A percentile compares a stretch with the other conserved stretches of the same genome.
Conservation (phyloP, 2,888 invertebrate species). For the Polydrusus tereticollis region DNA sequence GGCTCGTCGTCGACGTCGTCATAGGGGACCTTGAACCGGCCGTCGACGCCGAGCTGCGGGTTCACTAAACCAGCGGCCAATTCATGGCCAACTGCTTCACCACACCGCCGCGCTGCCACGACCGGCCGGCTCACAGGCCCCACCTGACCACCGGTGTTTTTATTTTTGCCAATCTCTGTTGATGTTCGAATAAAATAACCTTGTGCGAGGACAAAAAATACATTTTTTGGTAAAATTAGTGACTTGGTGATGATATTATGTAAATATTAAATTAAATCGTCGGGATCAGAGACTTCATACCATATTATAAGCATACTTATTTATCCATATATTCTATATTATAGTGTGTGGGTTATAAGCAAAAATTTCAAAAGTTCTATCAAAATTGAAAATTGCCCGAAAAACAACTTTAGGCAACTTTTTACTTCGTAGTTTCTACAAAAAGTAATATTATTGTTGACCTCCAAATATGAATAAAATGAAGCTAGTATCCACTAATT, state of each 20-base stretch:
- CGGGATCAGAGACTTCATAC: too few species aligned
- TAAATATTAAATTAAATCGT: too few species aligned
- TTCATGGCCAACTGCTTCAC: constrained; percentile 58
- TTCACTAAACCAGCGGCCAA: constrained; percentile 58
- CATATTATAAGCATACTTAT: too few species aligned
- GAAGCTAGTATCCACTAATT: too few species aligned
- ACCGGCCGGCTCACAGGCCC: constrained; percentile 23
- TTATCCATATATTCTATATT: too few species aligned
- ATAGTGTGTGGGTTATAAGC: too few species aligned
- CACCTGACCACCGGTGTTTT: constrained; percentile 39
- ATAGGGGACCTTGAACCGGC: constrained; percentile 49
- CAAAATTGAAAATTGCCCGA: too few species aligned
- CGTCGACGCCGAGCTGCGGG: constrained; percentile 53
- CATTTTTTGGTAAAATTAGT: not conserved
- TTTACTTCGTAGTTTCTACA: too few species aligned
- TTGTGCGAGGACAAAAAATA: not conserved
- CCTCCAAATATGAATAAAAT: too few species aligned
- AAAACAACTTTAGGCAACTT: too few species aligned
- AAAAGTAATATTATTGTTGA: too few species aligned
- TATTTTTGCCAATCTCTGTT: constrained; percentile 33
- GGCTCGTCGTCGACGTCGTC: constrained; percentile 28
- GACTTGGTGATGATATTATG: not conserved
- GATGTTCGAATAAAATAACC: constrained; percentile 8
- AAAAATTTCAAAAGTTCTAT: too few species aligned
- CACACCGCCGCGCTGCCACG: constrained; percentile 9